Conservation (phyloP, 2,797 vertebrate species). For the Remorina albescens region DNA sequence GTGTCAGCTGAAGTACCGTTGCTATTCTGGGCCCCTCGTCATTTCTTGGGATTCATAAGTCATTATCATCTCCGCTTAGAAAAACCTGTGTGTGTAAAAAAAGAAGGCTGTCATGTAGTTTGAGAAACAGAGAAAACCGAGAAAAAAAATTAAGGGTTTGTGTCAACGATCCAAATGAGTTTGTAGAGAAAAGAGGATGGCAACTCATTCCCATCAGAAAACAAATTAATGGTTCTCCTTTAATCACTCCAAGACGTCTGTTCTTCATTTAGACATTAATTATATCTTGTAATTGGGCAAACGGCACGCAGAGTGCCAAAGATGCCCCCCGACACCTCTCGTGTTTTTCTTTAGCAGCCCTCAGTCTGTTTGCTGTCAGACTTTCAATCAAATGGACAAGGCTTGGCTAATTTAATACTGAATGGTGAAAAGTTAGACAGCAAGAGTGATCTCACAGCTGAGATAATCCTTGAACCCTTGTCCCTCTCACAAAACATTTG, state of each 20-base stretch:
- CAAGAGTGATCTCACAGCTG: slow-evolving; percentile 35
- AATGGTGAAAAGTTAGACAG: slow-evolving; percentile 26
- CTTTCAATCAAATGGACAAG: slow-evolving; percentile 50
- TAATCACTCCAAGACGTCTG: slow-evolving; percentile 67
- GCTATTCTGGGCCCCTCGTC: slow-evolving; percentile 50
- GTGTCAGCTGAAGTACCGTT: slow-evolving; percentile 45
- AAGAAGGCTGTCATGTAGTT: slow-evolving; percentile 17
- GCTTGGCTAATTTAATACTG: slow-evolving; percentile 62
- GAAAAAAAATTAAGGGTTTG: slow-evolving; percentile 8
- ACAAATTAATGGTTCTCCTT: slow-evolving; percentile 55
- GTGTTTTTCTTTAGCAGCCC: slow-evolving; percentile 37
- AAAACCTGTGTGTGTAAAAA: slow-evolving; percentile 10
- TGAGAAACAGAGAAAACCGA: not conserved
- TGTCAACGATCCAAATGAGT: slow-evolving; percentile 46
- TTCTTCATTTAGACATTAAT: slow-evolving; percentile 78
- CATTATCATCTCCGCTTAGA: slow-evolving; percentile 43
- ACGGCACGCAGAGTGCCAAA: slow-evolving; percentile 57
- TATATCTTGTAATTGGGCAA: slow-evolving; percentile 69
- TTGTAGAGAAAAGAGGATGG: slow-evolving; percentile 41
- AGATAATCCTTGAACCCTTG: slow-evolving; percentile 53
- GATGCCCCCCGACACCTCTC: slow-evolving; percentile 47
- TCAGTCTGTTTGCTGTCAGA: slow-evolving; percentile 56
- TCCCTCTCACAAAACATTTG: slow-evolving; percentile 34
- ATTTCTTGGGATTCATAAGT: slow-evolving; percentile 44
- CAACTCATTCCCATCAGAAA: slow-evolving; percentile 46